Conservation (phyloP, 2,888 invertebrate genomes). For the Tricholauxania praeusta region DNA sequence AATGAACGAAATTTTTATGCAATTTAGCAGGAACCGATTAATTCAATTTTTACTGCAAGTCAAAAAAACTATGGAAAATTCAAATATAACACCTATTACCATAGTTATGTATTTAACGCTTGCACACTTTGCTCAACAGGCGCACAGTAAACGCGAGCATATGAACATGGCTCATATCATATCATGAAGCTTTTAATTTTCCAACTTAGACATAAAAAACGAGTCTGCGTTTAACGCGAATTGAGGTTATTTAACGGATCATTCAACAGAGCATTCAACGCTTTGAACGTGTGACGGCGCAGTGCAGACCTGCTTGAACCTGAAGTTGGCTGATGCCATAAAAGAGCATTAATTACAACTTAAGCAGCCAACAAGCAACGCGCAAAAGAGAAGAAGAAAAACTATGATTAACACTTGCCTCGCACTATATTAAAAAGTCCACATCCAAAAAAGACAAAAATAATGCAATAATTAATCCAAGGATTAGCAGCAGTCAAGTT, state of each 20-base stretch:
- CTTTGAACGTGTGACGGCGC: constrained; percentile 19
- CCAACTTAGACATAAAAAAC: background rate
- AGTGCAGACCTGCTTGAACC: background rate
- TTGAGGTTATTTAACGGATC: constrained; percentile 55
- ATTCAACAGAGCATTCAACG: constrained; percentile 39
- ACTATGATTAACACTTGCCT: constrained; percentile 23
- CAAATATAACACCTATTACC: background rate
- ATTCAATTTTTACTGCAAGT: background rate
- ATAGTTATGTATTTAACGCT: background rate
- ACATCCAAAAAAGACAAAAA: constrained; percentile 5
- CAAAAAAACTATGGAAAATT: background rate
- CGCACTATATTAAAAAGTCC: constrained; percentile 35
- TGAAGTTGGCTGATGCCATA: background rate
- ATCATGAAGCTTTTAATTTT: no score
- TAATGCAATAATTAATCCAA: constrained; percentile 9
- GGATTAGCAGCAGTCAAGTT: constrained; percentile 10
- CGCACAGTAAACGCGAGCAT: constrained; percentile 16
- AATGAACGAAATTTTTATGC: no score
- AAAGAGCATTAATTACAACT: no score
- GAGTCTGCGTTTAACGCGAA: constrained; percentile 41
- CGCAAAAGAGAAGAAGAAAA: constrained; percentile 8
- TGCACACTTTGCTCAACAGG: constrained; percentile 13
- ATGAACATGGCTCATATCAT: no score
- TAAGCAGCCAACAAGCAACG: no score
- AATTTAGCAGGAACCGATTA: background rate